A percentile compares a stretch with the other conserved stretches of the same genome.
These are phyloP conservation scores for Orchestia grillus DNA, from an alignment of 1,140 invertebrate species.

Conservation along the genomic window DNA sequence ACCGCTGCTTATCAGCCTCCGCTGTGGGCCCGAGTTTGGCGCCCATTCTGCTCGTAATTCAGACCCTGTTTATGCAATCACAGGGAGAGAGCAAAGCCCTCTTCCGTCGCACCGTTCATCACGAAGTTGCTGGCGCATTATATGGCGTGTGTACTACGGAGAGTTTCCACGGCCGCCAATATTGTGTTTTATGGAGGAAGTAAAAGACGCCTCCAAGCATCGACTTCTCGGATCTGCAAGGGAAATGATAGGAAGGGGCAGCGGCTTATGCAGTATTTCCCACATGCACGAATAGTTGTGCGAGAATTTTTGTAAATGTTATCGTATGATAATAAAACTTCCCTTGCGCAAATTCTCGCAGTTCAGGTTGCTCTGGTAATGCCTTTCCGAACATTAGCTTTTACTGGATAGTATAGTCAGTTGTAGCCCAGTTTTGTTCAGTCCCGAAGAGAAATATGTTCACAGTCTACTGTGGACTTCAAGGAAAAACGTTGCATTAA, in stretches of 20 bases:
- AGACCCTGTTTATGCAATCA: neutral
- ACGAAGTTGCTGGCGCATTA: neutral
- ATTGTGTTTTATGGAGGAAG: neutral
- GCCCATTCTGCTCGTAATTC: neutral
- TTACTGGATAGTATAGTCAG: no score
- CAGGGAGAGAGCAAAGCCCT: neutral
- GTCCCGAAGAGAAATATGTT: no score
- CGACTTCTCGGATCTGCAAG: neutral
- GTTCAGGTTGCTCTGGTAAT: no score
- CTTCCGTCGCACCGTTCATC: neutral
- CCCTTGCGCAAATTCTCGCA: no score
- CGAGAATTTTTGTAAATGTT: no score
- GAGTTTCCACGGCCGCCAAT: neutral
- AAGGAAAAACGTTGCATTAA: no score
- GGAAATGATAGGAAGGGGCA: neutral
- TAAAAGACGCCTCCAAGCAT: neutral
- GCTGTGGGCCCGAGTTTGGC: neutral
- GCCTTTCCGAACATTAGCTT: no score
- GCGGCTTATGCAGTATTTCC: neutral
- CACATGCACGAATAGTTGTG: neutral
- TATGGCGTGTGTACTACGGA: neutral
- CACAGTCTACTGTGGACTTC: no score
- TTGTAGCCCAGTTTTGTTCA: no score
- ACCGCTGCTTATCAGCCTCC: neutral
- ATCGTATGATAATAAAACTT: no score